These are phyloP conservation scores for Lasiommata megera DNA, from an alignment of 2,888 invertebrate genomes.

Conservation along the genomic window DNA sequence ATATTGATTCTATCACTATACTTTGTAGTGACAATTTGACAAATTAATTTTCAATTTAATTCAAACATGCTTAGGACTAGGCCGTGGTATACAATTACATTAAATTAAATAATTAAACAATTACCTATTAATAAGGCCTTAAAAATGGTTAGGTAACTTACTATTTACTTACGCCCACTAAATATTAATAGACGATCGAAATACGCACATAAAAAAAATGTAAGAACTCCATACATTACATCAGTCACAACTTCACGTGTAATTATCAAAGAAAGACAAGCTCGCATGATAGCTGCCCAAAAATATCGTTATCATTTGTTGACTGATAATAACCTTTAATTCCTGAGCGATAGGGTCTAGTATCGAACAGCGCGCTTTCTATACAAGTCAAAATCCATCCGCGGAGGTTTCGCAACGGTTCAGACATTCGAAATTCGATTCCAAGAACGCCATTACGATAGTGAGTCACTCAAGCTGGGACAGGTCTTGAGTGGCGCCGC, in stretches of 20 bases:
- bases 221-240: not conserved
- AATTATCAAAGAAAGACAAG: not conserved
- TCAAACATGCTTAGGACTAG: too few species aligned
- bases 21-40: too few species aligned
- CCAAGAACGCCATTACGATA: constrained; percentile 56
- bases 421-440: constrained; percentile 51
- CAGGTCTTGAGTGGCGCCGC: constrained; percentile 53
- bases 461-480: constrained; percentile 58
- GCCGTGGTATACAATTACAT: too few species aligned
- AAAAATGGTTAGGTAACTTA: too few species aligned
- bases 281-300: not conserved
- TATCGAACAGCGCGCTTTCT: constrained; percentile 5
- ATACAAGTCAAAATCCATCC: constrained; percentile 31
- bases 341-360: not conserved
- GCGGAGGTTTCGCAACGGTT: constrained; percentile 57
- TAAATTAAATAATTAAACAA: too few species aligned
- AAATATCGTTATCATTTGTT: not conserved
- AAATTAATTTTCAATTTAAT: too few species aligned
- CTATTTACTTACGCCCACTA: too few species aligned
- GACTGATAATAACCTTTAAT: not conserved
- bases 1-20: too few species aligned
- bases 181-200: too few species aligned
- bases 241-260: constrained; percentile 7
- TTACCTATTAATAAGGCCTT: too few species aligned
- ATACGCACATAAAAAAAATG: not conserved